Evolutionary conservation across 2,797 vertebrate genomes (phyloP).

Genomic region (Leptodactylus fallax): DNA sequence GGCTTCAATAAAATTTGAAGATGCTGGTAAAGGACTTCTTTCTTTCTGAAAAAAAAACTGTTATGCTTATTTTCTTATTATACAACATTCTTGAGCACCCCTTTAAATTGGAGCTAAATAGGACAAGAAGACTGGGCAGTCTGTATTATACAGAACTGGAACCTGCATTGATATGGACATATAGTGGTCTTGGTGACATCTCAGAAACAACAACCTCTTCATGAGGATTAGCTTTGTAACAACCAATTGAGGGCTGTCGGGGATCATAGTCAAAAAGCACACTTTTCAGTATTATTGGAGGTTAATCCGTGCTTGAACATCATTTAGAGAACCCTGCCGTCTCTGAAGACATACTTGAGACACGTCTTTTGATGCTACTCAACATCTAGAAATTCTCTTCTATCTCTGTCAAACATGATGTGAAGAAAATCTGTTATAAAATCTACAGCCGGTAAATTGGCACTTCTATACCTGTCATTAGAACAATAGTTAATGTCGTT

Average conservation of each 20-base stretch:
- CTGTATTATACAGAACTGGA: not conserved
- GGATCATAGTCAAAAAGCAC: constrained; percentile 52
- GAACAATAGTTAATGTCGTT: constrained; percentile 62
- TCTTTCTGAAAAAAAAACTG: no score
- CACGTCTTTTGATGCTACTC: constrained; percentile 51
- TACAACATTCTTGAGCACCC: no score
- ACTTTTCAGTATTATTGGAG: constrained; percentile 42
- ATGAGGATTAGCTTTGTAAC: constrained; percentile 46
- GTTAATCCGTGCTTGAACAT: constrained; percentile 53
- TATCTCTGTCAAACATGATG: constrained; percentile 60
- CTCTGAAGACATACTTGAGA: constrained; percentile 49
- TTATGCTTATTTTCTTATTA: no score
- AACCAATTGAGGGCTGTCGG: constrained; percentile 14
- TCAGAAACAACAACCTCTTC: constrained; percentile 15
- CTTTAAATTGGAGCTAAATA: no score
- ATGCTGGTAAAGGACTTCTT: no score
- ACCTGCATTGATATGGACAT: not conserved
- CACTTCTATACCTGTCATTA: constrained; percentile 61
- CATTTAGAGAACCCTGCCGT: constrained; percentile 43
- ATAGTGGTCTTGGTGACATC: not conserved
- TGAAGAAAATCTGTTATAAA: constrained; percentile 31
- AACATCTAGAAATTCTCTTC: constrained; percentile 50
- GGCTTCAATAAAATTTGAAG: no score
- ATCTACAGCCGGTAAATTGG: constrained; percentile 58
- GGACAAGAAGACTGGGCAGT: not conserved